These are phyloP conservation scores for Leucophenga varia DNA, from an alignment of 1,140 invertebrate species.

Conservation along the genomic window DNA sequence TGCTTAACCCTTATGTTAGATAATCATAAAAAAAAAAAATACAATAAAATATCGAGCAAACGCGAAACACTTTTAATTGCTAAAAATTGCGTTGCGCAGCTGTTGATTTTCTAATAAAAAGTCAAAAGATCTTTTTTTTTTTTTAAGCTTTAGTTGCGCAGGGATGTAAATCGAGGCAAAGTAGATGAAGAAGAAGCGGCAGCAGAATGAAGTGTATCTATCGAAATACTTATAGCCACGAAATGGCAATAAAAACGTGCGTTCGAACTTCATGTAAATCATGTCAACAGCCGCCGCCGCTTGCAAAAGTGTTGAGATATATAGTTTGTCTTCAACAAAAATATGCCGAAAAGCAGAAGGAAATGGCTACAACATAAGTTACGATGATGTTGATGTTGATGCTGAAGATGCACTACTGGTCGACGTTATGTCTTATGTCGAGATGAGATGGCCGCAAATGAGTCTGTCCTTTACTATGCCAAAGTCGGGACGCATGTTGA, in stretches of 20 bases:
- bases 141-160: slow-evolving; percentile 26
- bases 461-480: too few relatives aligned
- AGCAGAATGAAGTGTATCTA: too few relatives aligned
- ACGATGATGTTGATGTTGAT: too few relatives aligned
- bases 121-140: too few relatives aligned
- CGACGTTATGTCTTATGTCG: too few relatives aligned
- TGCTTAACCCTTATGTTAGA: slow-evolving; percentile 36
- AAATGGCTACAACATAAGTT: slow-evolving; percentile 5
- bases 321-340: slow-evolving; percentile 30
- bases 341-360: slow-evolving; percentile 1
- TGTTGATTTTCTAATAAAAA: too few relatives aligned
- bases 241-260: slow-evolving; percentile 53
- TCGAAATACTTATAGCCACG: slow-evolving; percentile 45
- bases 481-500: slow-evolving; percentile 30
- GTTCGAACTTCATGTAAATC: slow-evolving; percentile 47
- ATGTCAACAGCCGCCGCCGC: slow-evolving; percentile 47
- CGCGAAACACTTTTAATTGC: not conserved
- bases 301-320: slow-evolving; percentile 45
- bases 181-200: too few relatives aligned
- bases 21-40: too few relatives aligned
- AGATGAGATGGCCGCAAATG: too few relatives aligned
- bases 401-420: too few relatives aligned
- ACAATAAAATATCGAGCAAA: too few relatives aligned
- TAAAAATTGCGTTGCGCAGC: slow-evolving; percentile 24
- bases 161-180: slow-evolving; percentile 41